Conservation (phyloP, 2,797 vertebrate species). For the Muscicapa striata region DNA sequence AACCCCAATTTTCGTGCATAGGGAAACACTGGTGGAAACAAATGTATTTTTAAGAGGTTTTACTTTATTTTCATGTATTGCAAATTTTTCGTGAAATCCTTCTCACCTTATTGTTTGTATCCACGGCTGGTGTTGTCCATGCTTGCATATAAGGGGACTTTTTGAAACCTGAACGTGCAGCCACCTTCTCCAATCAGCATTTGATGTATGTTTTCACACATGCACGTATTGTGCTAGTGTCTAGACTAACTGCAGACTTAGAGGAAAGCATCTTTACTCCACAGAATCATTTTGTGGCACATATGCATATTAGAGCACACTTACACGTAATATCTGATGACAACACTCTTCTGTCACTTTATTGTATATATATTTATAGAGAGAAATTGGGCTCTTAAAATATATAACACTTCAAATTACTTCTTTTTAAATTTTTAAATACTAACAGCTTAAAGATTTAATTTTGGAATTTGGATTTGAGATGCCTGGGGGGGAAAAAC, state of each 20-base stretch:
- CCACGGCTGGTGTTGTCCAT: background rate
- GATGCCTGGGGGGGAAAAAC: rapidly evolving
- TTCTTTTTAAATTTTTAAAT: background rate
- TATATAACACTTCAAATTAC: background rate
- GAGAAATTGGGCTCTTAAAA: background rate
- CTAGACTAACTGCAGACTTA: background rate
- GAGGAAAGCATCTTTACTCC: constrained; percentile 10
- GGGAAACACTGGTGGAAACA: background rate
- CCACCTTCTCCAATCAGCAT: background rate
- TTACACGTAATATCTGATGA: background rate
- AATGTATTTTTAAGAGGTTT: background rate
- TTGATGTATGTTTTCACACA: background rate
- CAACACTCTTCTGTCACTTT: constrained; percentile 62
- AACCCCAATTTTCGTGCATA: constrained; percentile 1
- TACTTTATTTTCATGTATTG: background rate
- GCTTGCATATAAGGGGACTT: background rate
- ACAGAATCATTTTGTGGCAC: constrained; percentile 5
- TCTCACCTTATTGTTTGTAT: background rate
- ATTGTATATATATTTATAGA: background rate
- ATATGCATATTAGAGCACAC: background rate
- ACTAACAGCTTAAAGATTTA: background rate
- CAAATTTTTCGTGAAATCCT: background rate
- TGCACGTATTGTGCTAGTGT: background rate
- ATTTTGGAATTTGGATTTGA: background rate
- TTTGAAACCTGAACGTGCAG: background rate